Evolutionary conservation across 2,797 vertebrate genomes (phyloP), one percentile per base, ranked within the genome.

Genomic region (Hypotaenidia philippensis): DNA sequence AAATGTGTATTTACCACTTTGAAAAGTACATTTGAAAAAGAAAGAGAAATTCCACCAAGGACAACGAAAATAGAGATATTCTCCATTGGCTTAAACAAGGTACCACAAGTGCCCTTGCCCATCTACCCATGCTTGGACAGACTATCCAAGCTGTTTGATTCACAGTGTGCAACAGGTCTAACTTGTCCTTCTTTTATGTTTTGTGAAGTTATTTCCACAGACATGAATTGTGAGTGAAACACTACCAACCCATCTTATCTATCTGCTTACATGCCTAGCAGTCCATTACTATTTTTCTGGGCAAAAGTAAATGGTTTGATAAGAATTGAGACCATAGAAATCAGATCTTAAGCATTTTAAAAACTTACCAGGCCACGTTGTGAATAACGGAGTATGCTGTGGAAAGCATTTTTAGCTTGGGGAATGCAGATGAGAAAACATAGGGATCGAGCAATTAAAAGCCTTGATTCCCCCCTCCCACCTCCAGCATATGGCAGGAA

Each of bases 401-500:
- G 83, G 89, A 92, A 96, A 96, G 25, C 14, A 79, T 89, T 95
- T 93, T 90, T 94, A 96, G 79, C 86, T 93, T 96, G 94, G 86
- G 85, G 83, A 96, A 96, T 97, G 86, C 59, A 95, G 93, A 94
- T 88, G 80, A 97, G 89, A 96, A 92, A 96, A 90, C 70, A 91
- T 4, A 87, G 94, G 49, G 89, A 96, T 87, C 1, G 4, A 96
- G 96, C 77, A 96, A 96, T 97, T 97, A 96, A 89, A 96, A 97
- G 91, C 41, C 89, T 95, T 93, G 94, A 78, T 81, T 96, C 50
- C 63, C 91, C 89, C 59, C 94, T 96, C 95, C 96, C 79, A 96
- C 95, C 90, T 97, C 74, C 89, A 95, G 92, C 97, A 97, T 96
- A 97, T 97, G 97, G 97, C 96, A 97, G 91, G 63, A 97, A 97